Percentiles rank a stretch among this genome's conserved stretches.
phyloP scores from a whole-genome alignment of 2,113 vertebrate species.

The Gambusia holbrooki region DNA sequence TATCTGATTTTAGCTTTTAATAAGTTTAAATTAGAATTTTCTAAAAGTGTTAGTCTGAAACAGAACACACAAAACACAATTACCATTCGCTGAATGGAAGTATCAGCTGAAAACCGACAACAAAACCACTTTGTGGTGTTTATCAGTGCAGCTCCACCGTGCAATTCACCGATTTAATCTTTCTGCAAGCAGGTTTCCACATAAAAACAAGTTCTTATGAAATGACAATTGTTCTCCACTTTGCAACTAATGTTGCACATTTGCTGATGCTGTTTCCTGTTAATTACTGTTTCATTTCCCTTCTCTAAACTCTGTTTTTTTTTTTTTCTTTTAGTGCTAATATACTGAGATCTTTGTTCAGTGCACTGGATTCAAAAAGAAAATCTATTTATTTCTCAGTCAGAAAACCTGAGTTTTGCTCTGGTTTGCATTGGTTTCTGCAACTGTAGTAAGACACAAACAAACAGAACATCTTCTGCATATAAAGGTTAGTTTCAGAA shows the following conservation, averaged over 20 bases:
- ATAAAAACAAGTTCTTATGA: background rate
- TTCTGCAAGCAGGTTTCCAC: background rate
- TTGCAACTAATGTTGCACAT: slow-evolving; percentile 9
- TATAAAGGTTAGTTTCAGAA: slow-evolving; percentile 56
- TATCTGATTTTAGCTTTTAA: background rate
- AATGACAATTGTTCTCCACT: background rate
- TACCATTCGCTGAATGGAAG: background rate
- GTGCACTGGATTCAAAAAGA: background rate
- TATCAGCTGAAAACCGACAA: slow-evolving; percentile 2
- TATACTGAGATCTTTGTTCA: background rate
- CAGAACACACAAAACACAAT: background rate
- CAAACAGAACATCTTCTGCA: too few species aligned
- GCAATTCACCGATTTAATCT: slow-evolving; percentile 8
- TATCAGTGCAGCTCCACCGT: background rate
- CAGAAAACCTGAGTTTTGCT: background rate
- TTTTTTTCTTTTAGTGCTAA: background rate
- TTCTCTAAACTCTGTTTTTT: background rate
- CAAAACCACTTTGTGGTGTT: slow-evolving; percentile 11
- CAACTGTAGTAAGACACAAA: too few species aligned
- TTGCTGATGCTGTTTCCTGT: background rate
- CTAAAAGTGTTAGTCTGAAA: background rate
- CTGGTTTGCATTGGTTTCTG: background rate
- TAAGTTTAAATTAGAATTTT: background rate
- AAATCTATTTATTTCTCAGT: background rate
- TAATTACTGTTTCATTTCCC: slow-evolving; percentile 12